These are phyloP conservation scores for Epizoanthus illoricatus DNA, from an alignment of 92 coral and sea anemone species.

Conservation along the genomic window DNA sequence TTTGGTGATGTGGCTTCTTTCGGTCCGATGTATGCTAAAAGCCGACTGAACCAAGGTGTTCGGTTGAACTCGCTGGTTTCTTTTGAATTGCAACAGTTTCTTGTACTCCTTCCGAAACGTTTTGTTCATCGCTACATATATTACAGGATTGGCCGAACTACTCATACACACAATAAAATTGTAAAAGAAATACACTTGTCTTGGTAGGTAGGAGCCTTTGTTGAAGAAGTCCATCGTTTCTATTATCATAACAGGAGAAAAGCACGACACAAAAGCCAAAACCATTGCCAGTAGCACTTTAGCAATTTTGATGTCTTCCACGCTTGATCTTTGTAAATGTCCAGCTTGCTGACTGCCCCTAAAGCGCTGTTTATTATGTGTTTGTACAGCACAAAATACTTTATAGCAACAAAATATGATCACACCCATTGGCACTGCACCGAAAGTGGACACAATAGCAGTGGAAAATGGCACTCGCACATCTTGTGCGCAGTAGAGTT, in stretches of 20 bases:
- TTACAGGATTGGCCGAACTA: conserved; percentile 45
- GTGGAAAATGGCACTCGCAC: conserved; percentile 20
- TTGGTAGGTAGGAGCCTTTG: conserved; percentile 29
- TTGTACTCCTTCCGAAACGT: conserved; percentile 50
- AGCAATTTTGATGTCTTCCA: conserved; percentile 44
- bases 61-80: background rate
- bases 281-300: conserved; percentile 39
- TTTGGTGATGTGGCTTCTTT: no score
- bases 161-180: conserved; percentile 43
- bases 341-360: conserved; percentile 13
- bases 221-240: conserved; percentile 37
- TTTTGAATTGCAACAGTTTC: conserved; percentile 30
- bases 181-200: conserved; percentile 42
- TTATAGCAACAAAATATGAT: conserved; percentile 41
- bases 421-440: conserved; percentile 30
- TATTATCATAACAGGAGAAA: conserved; percentile 48
- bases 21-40: background rate
- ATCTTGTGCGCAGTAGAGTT: conserved; percentile 36
- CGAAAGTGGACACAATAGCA: conserved; percentile 33
- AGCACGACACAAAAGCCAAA: conserved; percentile 40
- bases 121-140: conserved; percentile 52
- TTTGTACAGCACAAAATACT: conserved; percentile 39
- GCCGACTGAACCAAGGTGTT: background rate
- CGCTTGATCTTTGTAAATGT: conserved; percentile 1
- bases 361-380: conserved; percentile 27